A percentile compares a stretch with the other conserved stretches of the same genome.
phyloP scores from a whole-genome alignment of 2,113 vertebrate genomes.

The Sinosuthora webbiana region DNA sequence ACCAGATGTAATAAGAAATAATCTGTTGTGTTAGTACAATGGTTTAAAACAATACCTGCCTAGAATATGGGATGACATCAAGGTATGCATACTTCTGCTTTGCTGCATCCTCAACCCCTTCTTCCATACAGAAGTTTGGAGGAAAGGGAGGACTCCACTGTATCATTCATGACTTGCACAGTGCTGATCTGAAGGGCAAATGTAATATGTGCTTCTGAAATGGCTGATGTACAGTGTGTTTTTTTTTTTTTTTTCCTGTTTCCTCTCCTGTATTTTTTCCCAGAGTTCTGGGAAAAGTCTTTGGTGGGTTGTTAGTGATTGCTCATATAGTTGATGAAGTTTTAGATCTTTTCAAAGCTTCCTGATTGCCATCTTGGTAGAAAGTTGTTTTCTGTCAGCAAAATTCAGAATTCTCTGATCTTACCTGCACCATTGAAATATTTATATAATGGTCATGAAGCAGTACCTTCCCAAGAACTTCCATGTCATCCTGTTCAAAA shows the following conservation, averaged over 20 bases:
- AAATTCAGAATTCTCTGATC: background rate
- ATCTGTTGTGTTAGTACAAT: background rate
- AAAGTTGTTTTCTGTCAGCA: background rate
- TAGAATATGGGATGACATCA: background rate
- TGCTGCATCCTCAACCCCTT: background rate
- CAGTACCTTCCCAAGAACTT: background rate
- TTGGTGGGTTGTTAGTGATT: background rate
- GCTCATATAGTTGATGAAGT: fast-evolving
- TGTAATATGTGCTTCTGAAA: background rate
- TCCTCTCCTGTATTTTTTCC: background rate
- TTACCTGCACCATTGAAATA: background rate
- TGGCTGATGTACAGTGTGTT: background rate
- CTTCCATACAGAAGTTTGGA: background rate
- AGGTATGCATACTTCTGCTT: background rate
- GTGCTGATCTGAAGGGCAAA: background rate
- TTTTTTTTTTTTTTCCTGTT: background rate
- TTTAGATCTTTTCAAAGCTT: background rate
- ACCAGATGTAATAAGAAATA: background rate
- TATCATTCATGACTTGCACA: background rate
- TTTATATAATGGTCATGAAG: background rate
- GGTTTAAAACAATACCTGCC: background rate
- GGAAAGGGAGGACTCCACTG: background rate
- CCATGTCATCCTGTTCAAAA: background rate
- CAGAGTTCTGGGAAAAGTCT: background rate
- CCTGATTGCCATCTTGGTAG: background rate